Conservation (phyloP, 2,113 vertebrate species). For the Ceyx margarethae region DNA sequence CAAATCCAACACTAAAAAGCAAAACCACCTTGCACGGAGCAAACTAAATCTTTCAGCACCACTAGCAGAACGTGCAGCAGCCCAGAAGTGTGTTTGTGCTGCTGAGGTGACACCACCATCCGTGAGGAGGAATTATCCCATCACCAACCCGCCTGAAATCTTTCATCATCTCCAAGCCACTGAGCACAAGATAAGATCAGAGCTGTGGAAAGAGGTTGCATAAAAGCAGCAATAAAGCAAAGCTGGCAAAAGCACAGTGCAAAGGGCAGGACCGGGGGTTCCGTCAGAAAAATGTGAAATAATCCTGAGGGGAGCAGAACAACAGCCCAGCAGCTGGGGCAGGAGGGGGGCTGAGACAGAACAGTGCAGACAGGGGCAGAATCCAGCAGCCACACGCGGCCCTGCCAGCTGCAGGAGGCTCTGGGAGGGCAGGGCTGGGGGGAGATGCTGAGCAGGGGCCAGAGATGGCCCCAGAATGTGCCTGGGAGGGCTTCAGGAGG, state of each 20-base stretch:
- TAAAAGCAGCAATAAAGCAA: constrained; percentile 29
- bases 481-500: too few relatives aligned
- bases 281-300: neutral
- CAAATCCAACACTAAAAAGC: neutral
- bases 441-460: neutral
- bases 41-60: neutral
- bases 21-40: neutral
- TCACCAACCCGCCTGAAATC: neutral
- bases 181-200: constrained; percentile 50
- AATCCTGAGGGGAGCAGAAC: neutral
- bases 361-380: too few relatives aligned
- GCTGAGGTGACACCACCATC: neutral
- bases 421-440: neutral
- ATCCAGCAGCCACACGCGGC: neutral
- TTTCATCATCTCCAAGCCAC: constrained; percentile 25
- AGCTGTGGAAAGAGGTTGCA: constrained; percentile 52
- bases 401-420: neutral
- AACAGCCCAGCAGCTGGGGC: neutral
- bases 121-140: neutral
- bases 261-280: neutral
- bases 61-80: neutral
- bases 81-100: neutral
- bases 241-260: neutral
- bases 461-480: neutral
- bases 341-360: neutral